Evolutionary conservation across 2,888 invertebrate species (phyloP).

Genomic region (Tenthredo amoena): DNA sequence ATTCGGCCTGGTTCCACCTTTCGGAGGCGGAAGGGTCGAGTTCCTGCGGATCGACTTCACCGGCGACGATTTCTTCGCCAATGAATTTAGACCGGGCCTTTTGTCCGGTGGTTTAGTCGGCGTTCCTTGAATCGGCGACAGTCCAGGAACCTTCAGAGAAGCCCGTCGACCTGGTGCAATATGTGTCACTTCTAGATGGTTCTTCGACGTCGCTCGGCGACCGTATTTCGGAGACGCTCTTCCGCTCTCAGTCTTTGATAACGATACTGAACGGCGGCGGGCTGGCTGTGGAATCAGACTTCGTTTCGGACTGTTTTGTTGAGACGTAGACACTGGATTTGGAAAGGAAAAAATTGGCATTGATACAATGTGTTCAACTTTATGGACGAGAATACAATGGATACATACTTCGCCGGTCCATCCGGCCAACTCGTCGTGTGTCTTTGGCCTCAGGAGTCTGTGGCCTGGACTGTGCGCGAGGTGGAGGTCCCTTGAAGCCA

Average conservation of each 20-base stretch:
- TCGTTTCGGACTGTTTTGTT: conserved; percentile 74
- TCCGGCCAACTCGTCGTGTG: background rate
- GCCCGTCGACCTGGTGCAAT: conserved; percentile 52
- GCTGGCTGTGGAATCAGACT: conserved; percentile 74
- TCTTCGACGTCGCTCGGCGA: conserved; percentile 64
- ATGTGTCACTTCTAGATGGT: conserved; percentile 49
- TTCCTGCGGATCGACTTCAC: conserved; percentile 58
- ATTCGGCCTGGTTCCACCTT: conserved; percentile 54
- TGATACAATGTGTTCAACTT: background rate
- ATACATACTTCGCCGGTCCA: conserved; percentile 35
- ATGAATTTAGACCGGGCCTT: conserved; percentile 8
- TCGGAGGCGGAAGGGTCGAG: conserved; percentile 58
- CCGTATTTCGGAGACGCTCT: conserved; percentile 68
- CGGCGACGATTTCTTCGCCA: conserved; percentile 51
- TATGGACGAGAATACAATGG: background rate
- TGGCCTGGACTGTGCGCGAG: conserved; percentile 79
- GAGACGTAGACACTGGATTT: conserved; percentile 71
- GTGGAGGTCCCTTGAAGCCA: conserved; percentile 79
- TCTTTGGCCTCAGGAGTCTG: conserved; percentile 78
- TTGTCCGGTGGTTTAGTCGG: conserved; percentile 66
- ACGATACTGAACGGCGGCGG: conserved; percentile 69
- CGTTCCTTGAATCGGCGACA: conserved; percentile 73
- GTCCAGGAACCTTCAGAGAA: conserved; percentile 60
- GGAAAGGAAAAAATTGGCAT: conserved; percentile 12
- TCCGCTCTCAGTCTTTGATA: conserved; percentile 67